phyloP scores from a whole-genome alignment of 2,797 vertebrate genomes.

The Cynodonichthys magdalenae region DNA sequence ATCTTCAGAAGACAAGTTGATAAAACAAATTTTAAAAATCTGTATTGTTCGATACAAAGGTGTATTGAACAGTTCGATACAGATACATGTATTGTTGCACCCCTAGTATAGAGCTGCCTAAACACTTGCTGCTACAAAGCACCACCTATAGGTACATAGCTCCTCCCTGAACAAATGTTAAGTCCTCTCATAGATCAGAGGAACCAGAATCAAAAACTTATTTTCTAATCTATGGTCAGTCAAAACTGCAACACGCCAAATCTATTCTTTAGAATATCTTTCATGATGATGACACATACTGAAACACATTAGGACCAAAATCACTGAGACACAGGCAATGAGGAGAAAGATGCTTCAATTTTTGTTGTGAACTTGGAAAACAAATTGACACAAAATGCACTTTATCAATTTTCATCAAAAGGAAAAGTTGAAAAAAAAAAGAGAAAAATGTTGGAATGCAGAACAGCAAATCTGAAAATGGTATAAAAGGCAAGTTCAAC shows the following conservation, averaged over 20 bases:
- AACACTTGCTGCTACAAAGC: too few species aligned
- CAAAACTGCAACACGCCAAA: background rate
- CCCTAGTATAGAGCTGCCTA: too few species aligned
- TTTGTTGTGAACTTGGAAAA: background rate
- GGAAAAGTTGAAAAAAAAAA: background rate
- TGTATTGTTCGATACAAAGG: too few species aligned
- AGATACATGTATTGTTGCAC: too few species aligned
- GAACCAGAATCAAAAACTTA: too few species aligned
- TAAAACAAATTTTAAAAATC: too few species aligned
- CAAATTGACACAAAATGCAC: background rate
- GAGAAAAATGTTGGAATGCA: slow-evolving; percentile 11
- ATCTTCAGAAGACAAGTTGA: too few species aligned
- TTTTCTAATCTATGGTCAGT: background rate
- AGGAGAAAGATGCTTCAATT: background rate
- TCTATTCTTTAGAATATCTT: background rate
- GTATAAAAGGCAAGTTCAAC: slow-evolving; percentile 12
- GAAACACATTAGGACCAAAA: background rate
- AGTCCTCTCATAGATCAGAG: too few species aligned
- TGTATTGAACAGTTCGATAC: too few species aligned
- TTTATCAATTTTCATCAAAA: background rate
- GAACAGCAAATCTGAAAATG: background rate
- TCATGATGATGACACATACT: background rate
- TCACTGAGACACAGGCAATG: background rate
- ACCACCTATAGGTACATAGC: too few species aligned
- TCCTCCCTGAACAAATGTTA: too few species aligned